Evolutionary conservation across 2,797 vertebrate species (phyloP), one percentile per base, ranked within the genome.

Genomic region (Callimico goeldii): DNA sequence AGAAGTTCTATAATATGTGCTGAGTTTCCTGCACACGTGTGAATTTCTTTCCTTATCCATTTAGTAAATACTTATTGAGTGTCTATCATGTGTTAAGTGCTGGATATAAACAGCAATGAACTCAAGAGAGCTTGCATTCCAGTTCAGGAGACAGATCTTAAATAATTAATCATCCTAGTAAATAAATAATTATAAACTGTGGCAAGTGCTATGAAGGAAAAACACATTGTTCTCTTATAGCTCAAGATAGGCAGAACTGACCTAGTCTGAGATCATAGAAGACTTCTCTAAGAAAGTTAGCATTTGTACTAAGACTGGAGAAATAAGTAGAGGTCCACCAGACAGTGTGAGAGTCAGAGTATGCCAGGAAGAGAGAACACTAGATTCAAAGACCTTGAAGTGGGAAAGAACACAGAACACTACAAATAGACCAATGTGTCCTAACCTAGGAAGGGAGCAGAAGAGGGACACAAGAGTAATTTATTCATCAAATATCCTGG

Each of bases 181-280:
- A 94, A 92, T 93, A 95, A 93, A 70, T 86, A 86, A 88, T 91
- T 88, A n/a, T 80, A 55, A 94, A 80, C 26, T 77, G 24, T 75
- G 12, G 15, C 50, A 96, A 96, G 12, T 57, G 14, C 36, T 93
- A 14, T 87, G 39, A 80, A 73, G 57, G 76, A 91, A 91, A 91
- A 81, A 48, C 86, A 87, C 72, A 72, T 3, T 79, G 20, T 80
- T 17, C 5, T 95, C 20, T 75, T 57, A 79, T 61, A 89, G 30
- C n/a, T 95, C 90, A n/a, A 39, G 72, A 67, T 43, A 84, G 10
- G 41, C 41, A 92, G 30, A 96, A 85, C n/a, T 88, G 50, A 89
- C 14, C 7, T 94, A 83, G 50, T 36, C 43, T 64, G 12, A 88
- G 43, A 75, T 80, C 20, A 61, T 17, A 76, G 24, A 91, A 81